phyloP scores from a whole-genome alignment of 1,140 invertebrate species.

The Meloidogyne chitwoodi region DNA sequence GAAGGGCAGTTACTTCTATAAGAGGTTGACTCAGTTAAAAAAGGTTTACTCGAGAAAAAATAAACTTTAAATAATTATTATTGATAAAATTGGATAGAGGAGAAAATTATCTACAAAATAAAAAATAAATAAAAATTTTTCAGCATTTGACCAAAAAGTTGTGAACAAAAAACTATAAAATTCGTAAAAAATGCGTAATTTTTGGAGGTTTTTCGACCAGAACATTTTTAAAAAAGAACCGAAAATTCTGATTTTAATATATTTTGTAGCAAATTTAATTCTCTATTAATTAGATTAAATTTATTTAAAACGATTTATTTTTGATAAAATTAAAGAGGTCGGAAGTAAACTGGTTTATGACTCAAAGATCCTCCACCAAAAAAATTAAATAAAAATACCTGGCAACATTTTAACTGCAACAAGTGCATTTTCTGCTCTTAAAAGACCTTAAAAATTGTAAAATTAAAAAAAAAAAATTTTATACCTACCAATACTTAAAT shows the following conservation, averaged over 20 bases:
- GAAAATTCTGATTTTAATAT: background rate
- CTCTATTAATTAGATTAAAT: background rate
- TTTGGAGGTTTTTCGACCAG: background rate
- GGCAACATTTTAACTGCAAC: slow-evolving; percentile 63
- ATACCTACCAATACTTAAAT: background rate
- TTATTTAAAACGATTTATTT: background rate
- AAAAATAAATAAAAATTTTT: background rate
- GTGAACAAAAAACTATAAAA: background rate
- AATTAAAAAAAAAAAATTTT: background rate
- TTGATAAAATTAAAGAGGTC: background rate
- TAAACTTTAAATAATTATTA: background rate
- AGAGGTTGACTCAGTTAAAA: no score
- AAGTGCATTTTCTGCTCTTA: slow-evolving; percentile 58
- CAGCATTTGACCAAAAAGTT: background rate
- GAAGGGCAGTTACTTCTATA: no score
- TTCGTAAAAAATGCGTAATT: background rate
- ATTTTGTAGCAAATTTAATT: background rate
- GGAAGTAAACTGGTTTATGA: background rate
- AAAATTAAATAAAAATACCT: slow-evolving; percentile 25
- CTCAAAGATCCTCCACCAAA: background rate
- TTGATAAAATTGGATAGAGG: background rate
- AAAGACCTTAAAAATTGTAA: slow-evolving; percentile 41
- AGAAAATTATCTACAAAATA: background rate
- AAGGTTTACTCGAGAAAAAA: no score
- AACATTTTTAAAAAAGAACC: background rate